A percentile compares a stretch with the other conserved stretches of the same genome.
Conservation (phyloP, 2,888 invertebrate species). For the Cheilosia vernalis region DNA sequence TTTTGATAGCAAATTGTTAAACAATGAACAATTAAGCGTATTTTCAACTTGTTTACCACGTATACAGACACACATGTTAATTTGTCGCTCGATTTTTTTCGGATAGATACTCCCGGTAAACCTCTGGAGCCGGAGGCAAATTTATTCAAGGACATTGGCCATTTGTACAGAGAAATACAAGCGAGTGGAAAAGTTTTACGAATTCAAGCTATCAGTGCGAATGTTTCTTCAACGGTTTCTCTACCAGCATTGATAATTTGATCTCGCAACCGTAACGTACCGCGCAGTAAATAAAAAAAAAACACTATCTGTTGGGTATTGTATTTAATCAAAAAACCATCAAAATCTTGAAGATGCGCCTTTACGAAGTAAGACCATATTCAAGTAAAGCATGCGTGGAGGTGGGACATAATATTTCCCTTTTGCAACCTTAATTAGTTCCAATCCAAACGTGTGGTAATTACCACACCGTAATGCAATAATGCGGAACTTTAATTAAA, state of each 20-base stretch:
- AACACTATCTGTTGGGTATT: background rate
- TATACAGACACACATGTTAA: background rate
- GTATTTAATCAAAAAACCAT: constrained; percentile 16
- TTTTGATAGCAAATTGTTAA: constrained; percentile 41
- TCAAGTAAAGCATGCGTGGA: background rate
- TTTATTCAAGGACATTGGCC: constrained; percentile 20
- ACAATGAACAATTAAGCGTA: constrained; percentile 5
- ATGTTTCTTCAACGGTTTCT: background rate
- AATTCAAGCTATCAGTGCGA: background rate
- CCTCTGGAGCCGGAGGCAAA: constrained; percentile 7
- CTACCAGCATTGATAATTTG: constrained; percentile 33
- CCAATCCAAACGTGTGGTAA: constrained; percentile 64
- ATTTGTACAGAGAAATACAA: background rate
- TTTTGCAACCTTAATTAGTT: constrained; percentile 64
- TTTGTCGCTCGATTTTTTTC: constrained; percentile 4
- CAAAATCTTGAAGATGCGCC: constrained; percentile 24
- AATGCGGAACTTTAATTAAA: constrained; percentile 74
- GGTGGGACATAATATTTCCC: constrained; percentile 27
- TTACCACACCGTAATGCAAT: constrained; percentile 58
- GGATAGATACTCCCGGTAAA: background rate
- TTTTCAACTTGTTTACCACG: background rate
- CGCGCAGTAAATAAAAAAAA: background rate
- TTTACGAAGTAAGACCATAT: background rate
- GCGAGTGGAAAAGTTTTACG: background rate
- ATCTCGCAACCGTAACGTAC: background rate